Base-by-base conservation (phyloP, 2,888 invertebrate genomes). In the Coenonympha glycerion region DNA sequence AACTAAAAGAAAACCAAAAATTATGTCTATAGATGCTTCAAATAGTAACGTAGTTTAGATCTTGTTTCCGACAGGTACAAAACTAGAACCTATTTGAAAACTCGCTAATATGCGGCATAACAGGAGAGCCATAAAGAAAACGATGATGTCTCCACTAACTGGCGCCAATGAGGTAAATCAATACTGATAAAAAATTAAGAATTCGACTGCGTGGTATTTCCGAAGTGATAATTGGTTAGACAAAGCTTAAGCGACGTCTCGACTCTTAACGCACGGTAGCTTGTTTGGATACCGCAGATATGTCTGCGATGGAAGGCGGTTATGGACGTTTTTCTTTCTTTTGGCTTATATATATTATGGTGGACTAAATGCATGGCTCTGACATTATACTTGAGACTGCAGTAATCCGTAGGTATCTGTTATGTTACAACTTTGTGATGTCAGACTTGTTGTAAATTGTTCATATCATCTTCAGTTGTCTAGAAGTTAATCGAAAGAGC, bases 181-280 rank as follows among this genome's bases (percentile, higher is more conserved):
- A 59, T 50, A 56, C 40, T 51, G 53, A 56, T 56, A 60, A 55
- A 58, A 53, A 58, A 59, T 59, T 59, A 64, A 58, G 58, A 58
- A 56, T 46, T 68, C 68, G 69, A 66, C 66, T 63, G 65, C 60
- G 62, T 58, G 66, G 64, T 63, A 65, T 67, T 61, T 65, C 65
- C 61, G 58, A 61, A 55, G 55, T 59, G 78, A 63, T 79, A 82
- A 82, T 75, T 72, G 68, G 56, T 67, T 72, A 61, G 59, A 68
- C 73, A 77, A 78, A 73, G 68, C 58, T 55, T 37, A 61, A 61
- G 62, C 63, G 56, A 69, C 69, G 62, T 62, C 65, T 65, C 66
- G 68, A 13, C 50, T 47, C 50, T 47, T 41, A 28, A 72, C 68
- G 49, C 67, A 69, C 72, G 69, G 75, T 74, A 69, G 72, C 73